Percentiles rank a stretch among this genome's conserved stretches.
Conservation (phyloP, 2,888 invertebrate genomes). For the Hipparchia sbordonii region DNA sequence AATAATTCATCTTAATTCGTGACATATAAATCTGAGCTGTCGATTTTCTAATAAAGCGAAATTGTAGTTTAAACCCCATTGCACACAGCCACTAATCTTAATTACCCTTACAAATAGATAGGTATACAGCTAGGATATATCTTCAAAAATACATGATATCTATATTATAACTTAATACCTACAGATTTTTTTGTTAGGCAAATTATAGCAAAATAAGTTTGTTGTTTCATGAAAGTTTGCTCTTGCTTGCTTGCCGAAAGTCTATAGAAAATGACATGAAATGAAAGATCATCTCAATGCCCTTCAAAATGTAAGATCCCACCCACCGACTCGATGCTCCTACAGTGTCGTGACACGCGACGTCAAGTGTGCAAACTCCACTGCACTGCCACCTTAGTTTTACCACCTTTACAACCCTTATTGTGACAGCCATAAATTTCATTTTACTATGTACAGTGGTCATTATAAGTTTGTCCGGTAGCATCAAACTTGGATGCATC, state of each 20-base stretch:
- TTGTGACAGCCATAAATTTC: not conserved
- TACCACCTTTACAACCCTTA: conserved; percentile 36
- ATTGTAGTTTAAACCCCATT: conserved; percentile 16
- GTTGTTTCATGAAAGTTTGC: too few species aligned
- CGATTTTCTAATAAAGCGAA: conserved; percentile 35
- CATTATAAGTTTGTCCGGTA: not conserved
- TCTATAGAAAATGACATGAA: not conserved
- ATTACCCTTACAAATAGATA: not conserved
- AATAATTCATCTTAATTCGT: conserved; percentile 62
- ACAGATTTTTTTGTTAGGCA: too few species aligned
- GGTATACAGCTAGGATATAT: not conserved
- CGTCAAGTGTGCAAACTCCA: conserved; percentile 55
- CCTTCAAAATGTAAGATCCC: conserved; percentile 36
- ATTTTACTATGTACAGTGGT: not conserved
- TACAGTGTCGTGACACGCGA: conserved; percentile 54
- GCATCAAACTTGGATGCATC: conserved; percentile 20
- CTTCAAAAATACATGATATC: too few species aligned
- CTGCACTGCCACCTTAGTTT: conserved; percentile 34
- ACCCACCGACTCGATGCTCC: conserved; percentile 48
- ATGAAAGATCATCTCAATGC: conserved; percentile 28
- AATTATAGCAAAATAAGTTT: too few species aligned
- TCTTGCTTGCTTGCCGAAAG: not conserved
- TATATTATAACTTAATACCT: too few species aligned
- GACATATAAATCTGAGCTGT: conserved; percentile 54
- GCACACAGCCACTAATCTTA: not conserved